Evolutionary conservation across 2,888 invertebrate genomes (phyloP).

Genomic region (Plebejus argus): DNA sequence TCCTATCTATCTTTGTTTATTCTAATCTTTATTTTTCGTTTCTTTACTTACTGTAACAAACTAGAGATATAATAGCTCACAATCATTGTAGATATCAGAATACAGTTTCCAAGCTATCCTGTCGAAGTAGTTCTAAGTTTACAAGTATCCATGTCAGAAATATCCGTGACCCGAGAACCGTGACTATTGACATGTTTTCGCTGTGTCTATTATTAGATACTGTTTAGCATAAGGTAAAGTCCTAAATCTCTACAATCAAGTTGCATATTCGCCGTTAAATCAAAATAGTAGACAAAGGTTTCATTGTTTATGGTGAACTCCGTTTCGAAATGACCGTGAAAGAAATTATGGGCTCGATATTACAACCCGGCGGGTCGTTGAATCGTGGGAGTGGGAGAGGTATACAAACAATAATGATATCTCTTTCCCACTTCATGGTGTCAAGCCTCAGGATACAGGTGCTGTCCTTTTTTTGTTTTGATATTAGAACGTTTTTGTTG

Average conservation of each 20-base stretch:
- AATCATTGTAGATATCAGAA: background rate
- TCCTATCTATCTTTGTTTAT: background rate
- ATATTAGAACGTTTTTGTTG: background rate
- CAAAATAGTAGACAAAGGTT: constrained; percentile 22
- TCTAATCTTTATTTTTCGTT: background rate
- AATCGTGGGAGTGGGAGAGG: constrained; percentile 56
- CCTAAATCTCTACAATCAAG: constrained; percentile 18
- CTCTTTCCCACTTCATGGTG: constrained; percentile 47
- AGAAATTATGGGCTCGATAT: constrained; percentile 14
- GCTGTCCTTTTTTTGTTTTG: constrained; percentile 16
- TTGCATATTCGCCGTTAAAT: constrained; percentile 20
- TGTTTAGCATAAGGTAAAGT: constrained; percentile 16
- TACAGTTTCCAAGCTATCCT: background rate
- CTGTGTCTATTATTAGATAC: constrained; percentile 23
- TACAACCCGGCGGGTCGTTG: constrained; percentile 37
- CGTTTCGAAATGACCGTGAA: constrained; percentile 74
- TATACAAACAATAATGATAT: constrained; percentile 65
- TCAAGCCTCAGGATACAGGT: constrained; percentile 18
- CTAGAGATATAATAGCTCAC: background rate
- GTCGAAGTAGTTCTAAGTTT: background rate
- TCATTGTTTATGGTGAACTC: constrained; percentile 52
- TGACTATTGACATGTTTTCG: constrained; percentile 25
- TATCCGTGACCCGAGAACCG: constrained; percentile 18
- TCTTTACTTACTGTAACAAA: background rate
- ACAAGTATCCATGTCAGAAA: constrained; percentile 15